phyloP scores from a whole-genome alignment of 2,797 vertebrate genomes.

The Myiotriccus ornatus region DNA sequence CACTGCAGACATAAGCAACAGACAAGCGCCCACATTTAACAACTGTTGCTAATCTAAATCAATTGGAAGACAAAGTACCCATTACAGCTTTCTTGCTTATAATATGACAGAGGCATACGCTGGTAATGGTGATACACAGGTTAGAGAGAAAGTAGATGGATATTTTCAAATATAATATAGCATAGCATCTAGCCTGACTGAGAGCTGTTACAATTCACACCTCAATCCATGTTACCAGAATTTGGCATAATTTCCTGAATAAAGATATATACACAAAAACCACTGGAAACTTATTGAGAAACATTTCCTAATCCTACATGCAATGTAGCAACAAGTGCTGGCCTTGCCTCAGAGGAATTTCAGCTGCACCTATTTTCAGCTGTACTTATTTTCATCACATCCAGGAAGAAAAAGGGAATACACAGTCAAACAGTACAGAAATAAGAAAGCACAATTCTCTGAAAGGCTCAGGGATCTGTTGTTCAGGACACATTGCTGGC shows the following conservation, averaged over 20 bases:
- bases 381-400: not conserved
- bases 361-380: not conserved
- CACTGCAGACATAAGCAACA: not conserved
- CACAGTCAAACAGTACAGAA: not conserved
- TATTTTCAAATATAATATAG: not conserved
- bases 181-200: not conserved
- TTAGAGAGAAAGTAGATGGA: not conserved
- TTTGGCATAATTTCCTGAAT: not conserved
- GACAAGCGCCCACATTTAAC: not conserved
- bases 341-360: not conserved
- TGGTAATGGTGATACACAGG: accelerated
- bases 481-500: not conserved
- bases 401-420: not conserved
- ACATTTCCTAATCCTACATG: not conserved
- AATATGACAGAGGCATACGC: not conserved
- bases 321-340: not conserved
- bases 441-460: not conserved
- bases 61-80: not conserved
- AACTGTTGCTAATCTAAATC: not conserved
- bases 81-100: not conserved
- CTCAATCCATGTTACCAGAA: not conserved
- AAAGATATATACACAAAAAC: not conserved
- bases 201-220: not conserved
- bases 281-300: not conserved
- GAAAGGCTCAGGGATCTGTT: not conserved